Base-by-base conservation (phyloP, 2,113 vertebrate genomes). In the Spea multiplicata region DNA sequence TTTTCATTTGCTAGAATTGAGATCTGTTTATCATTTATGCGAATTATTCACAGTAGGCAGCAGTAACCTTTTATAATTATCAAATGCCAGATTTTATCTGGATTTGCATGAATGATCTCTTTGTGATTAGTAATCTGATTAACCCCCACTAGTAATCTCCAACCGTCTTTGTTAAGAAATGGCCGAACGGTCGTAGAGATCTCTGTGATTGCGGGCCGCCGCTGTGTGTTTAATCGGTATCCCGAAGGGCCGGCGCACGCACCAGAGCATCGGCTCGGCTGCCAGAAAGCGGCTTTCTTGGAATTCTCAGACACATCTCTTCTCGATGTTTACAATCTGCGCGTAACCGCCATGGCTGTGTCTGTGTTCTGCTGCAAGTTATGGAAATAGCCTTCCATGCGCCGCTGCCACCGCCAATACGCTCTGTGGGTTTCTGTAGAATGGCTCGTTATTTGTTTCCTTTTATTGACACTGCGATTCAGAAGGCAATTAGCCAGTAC, bases 291-390 rank as follows among this genome's bases (percentile, higher is more conserved):
- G 44, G 77, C 77, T 79, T 79, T 73, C 77, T 73, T 57, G 49
- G 70, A 79, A 73, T 79, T 72, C 76, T 57, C 44, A 47, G 53
- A 57, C 77, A 73, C 62, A 79, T 79, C 62, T 47, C 53, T 66
- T 45, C 70, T 79, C 73, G 77, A 73, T 73, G 77, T 66, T 5
- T 55, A 17, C 77, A 73, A 73, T 79, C 70, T 79, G 77, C 62
- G 73, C 52, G 77, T n/a, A 73, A 71, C 77, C 73, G 70, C 62
- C 17, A 30, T 59, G 17, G 3, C 44, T 13, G 53, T 72, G 61
- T 64, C 71, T 66, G 16, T 65, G 76, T 61, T 47, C 44, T 30
- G 48, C n/a, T n/a, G n/a, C n/a, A n/a, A n/a, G n/a, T n/a, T n/a
- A n/a, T n/a, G n/a, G n/a, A n/a, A n/a, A n/a, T n/a, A n/a, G n/a